Percentiles rank a stretch among this genome's conserved stretches.
phyloP scores from a whole-genome alignment of 2,888 invertebrate species.

The Acrobasis consociella region DNA sequence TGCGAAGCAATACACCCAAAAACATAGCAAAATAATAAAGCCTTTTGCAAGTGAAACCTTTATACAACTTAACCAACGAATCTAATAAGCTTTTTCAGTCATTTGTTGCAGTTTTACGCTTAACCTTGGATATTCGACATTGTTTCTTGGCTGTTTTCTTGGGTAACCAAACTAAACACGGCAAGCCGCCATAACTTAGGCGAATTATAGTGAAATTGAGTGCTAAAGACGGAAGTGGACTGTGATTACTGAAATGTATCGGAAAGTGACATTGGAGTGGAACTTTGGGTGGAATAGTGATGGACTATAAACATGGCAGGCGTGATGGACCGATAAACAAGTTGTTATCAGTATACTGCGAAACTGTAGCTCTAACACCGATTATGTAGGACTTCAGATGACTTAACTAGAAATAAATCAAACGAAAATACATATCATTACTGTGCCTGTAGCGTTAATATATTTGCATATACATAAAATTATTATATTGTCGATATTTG shows the following conservation, averaged over 20 bases:
- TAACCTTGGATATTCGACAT: constrained; percentile 32
- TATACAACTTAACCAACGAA: constrained; percentile 26
- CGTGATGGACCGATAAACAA: constrained; percentile 17
- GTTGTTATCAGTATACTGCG: constrained; percentile 9
- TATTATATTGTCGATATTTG: constrained; percentile 12
- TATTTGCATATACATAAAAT: constrained; percentile 25
- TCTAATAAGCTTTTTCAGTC: constrained; percentile 29
- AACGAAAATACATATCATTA: constrained; percentile 76
- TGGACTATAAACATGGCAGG: constrained; percentile 31
- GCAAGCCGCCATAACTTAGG: constrained; percentile 59
- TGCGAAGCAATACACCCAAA: constrained; percentile 56
- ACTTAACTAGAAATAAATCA: constrained; percentile 57
- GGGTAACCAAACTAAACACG: constrained; percentile 49
- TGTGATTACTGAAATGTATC: constrained; percentile 44
- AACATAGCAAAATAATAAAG: constrained; percentile 48
- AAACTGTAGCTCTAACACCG: constrained; percentile 25
- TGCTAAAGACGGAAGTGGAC: constrained; percentile 41
- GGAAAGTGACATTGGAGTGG: constrained; percentile 37
- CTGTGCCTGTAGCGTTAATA: constrained; percentile 69
- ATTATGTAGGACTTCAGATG: constrained; percentile 44
- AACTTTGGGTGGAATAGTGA: constrained; percentile 30
- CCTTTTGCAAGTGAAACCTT: constrained; percentile 25
- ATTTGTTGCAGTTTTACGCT: constrained; percentile 28
- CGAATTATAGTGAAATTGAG: constrained; percentile 51
- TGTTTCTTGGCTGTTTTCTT: constrained; percentile 45